Evolutionary conservation across 1,140 invertebrate genomes (phyloP), one percentile per base, ranked within the genome.

Genomic region (Ceratina australensis): DNA sequence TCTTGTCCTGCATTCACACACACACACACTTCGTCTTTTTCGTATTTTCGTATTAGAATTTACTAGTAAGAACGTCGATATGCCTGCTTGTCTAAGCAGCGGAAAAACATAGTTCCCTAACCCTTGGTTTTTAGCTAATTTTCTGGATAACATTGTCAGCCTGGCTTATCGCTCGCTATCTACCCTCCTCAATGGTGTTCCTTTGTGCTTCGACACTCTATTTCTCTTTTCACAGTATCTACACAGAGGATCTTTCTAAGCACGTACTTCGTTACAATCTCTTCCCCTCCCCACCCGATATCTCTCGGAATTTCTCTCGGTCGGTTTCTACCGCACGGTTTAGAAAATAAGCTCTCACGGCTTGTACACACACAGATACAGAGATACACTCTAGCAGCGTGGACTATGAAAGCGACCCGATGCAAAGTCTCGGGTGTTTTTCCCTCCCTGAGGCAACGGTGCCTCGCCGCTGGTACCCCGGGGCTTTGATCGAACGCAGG

Each of bases 401-500:
- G 50, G 50, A 72, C 33, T 59, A 60, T 28, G 47, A 71, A 33
- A 49, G 64, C n/a, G 20, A 26, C 22, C 15, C 59, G 57, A 78
- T 72, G 76, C 69, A 72, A 72, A 78, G n/a, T 72, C 50, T 72
- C 49, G 68, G 69, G 28, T 64, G 56, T 78, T 78, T 78, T 59
- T 64, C 15, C 22, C 49, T 5, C 7, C 52, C 52, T n/a, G 15
- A 18, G 52, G 52, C 52, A 54, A 54, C 52, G 52, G 52, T 54
- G 52, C 52, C n/a, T 54, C 33, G 33, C 3, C 5, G 33, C 33
- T 42, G 5, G 33, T 42, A 42, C 33, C 33, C 10, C 33, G 5
- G 33, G 33, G 50, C 24, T 77, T 77, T 77, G 74, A 71, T 77
- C 74, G 74, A 77, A 77, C 74, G 74, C 74, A 77, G 74, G 57